Conservation (phyloP, 2,113 vertebrate species). For the Paramisgurnus dabryanus region DNA sequence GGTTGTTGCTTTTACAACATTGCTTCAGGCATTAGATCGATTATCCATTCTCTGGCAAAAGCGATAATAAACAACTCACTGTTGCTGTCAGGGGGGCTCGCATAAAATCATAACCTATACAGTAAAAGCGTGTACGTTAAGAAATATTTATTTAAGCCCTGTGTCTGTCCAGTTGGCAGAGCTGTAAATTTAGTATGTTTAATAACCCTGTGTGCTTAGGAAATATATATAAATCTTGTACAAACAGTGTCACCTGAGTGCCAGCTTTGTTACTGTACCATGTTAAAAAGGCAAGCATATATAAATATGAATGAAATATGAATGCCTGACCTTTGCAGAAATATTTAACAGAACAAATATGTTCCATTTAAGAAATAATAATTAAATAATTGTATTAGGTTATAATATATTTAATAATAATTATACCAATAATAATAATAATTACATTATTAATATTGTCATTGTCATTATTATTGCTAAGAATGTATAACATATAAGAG, state of each 20-base stretch:
- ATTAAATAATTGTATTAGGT: too few relatives aligned
- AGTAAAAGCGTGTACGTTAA: neutral
- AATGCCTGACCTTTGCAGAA: neutral
- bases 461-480: too few relatives aligned
- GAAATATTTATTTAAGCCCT: conserved; percentile 12
- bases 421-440: too few relatives aligned
- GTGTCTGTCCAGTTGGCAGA: neutral
- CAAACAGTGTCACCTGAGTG: neutral
- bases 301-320: too few relatives aligned
- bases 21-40: conserved; percentile 45
- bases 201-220: neutral
- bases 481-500: neutral
- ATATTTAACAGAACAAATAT: neutral
- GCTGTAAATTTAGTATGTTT: conserved; percentile 15
- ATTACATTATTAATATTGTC: too few relatives aligned
- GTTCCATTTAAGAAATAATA: neutral
- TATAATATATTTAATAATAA: too few relatives aligned
- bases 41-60: conserved; percentile 45
- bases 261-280: neutral
- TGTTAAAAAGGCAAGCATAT: neutral
- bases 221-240: neutral
- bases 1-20: conserved; percentile 58
- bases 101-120: conserved; percentile 42
- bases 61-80: conserved; percentile 56
- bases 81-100: conserved; percentile 45